A percentile compares a stretch with the other conserved stretches of the same genome.
phyloP scores from a whole-genome alignment of 30 jellyfish, hydroid and myxozoan genomes.

The Calvadosia cruxmelitensis region DNA sequence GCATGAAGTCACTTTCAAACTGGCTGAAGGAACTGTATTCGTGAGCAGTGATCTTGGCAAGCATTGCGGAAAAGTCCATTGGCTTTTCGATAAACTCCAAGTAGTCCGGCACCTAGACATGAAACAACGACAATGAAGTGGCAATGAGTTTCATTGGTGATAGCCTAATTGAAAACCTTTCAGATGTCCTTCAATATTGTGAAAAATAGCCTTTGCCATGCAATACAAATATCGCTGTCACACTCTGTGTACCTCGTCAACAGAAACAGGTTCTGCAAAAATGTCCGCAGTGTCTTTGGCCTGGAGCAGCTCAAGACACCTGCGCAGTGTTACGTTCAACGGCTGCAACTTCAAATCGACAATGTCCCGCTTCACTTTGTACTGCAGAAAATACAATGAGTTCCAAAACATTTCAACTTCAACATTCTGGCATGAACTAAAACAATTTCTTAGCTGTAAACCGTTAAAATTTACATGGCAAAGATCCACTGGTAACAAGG shows the following conservation, averaged over 20 bases:
- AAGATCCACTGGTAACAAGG: background rate
- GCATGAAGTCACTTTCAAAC: constrained; percentile 66
- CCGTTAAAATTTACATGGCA: background rate
- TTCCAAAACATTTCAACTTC: background rate
- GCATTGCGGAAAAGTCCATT: constrained; percentile 93
- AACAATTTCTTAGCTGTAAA: background rate
- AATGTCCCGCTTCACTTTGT: constrained; percentile 66
- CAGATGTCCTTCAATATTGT: no score
- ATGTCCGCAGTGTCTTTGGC: constrained; percentile 74
- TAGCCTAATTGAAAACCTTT: no score
- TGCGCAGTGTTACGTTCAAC: constrained; percentile 47
- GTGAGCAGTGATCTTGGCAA: constrained; percentile 44
- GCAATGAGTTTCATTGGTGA: no score
- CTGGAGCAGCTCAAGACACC: constrained; percentile 63
- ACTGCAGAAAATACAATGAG: constrained; percentile 36
- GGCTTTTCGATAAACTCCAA: constrained; percentile 69
- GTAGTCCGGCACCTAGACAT: constrained; percentile 88
- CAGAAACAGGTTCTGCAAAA: constrained; percentile 88
- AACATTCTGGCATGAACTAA: background rate
- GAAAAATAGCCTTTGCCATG: no score
- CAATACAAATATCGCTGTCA: no score
- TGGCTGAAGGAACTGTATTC: constrained; percentile 61
- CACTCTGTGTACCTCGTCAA: constrained; percentile 89
- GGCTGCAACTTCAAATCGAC: constrained; percentile 75
- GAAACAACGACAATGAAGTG: background rate